Evolutionary conservation across 92 coral and sea anemone species (phyloP).

Genomic region (Diadumene lineata): DNA sequence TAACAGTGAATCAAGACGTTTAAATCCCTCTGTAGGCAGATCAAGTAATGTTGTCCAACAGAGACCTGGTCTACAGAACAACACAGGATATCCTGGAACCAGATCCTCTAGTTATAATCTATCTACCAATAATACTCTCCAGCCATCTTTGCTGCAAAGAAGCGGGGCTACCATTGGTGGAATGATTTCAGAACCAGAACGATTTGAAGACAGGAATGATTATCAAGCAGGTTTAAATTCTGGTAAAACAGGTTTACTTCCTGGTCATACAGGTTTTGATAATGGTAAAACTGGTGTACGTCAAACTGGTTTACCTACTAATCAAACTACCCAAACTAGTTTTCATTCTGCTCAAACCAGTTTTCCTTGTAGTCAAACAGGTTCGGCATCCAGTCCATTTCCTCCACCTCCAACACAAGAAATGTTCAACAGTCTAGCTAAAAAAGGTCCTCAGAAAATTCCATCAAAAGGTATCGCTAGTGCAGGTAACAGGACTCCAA

Average conservation of each 20-base stretch:
- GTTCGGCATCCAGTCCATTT: conserved; percentile 21
- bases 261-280: background rate
- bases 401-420: conserved; percentile 77
- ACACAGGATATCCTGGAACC: background rate
- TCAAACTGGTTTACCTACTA: background rate
- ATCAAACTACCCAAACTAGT: background rate
- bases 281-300: too few species aligned
- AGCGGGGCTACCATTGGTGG: too few species aligned
- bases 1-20: background rate
- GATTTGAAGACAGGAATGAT: too few species aligned
- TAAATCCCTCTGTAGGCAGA: background rate
- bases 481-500: conserved; percentile 23
- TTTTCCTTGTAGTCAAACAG: background rate
- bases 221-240: background rate
- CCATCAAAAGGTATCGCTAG: conserved; percentile 11
- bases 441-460: conserved; percentile 60
- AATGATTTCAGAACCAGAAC: too few species aligned
- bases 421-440: conserved; percentile 49
- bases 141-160: too few species aligned
- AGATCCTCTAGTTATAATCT: background rate
- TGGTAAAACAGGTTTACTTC: background rate
- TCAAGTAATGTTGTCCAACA: background rate
- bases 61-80: background rate
- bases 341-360: background rate
- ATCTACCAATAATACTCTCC: background rate